These are phyloP conservation scores for Sternarchorhynchus goeldii DNA, from an alignment of 2,797 vertebrate species.

Conservation along the genomic window DNA sequence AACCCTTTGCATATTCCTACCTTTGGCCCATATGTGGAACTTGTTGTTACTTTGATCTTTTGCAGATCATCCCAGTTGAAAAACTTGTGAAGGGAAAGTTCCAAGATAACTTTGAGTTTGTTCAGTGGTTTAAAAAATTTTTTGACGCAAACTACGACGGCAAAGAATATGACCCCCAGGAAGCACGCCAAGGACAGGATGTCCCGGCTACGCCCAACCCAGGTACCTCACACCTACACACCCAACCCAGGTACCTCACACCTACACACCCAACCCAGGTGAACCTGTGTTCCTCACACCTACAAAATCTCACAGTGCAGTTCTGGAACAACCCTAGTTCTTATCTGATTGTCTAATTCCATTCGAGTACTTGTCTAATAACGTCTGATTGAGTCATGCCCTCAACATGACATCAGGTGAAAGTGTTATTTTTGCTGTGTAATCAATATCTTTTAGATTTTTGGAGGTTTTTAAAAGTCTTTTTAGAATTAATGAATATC, in stretches of 20 bases:
- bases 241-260: constrained; percentile 86
- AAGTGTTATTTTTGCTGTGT: too few relatives aligned
- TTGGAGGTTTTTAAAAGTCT: too few relatives aligned
- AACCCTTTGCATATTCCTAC: too few relatives aligned
- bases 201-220: constrained; percentile 80
- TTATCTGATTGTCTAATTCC: constrained; percentile 14
- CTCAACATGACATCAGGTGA: not conserved
- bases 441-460: too few relatives aligned
- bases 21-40: too few relatives aligned
- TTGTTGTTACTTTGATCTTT: constrained; percentile 33
- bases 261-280: constrained; percentile 87
- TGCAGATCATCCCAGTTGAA: constrained; percentile 94
- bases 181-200: constrained; percentile 88
- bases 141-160: constrained; percentile 97
- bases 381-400: not conserved
- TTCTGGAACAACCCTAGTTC: not conserved
- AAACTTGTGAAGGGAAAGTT: constrained; percentile 93
- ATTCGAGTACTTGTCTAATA: not conserved
- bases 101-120: constrained; percentile 98
- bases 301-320: constrained; percentile 75
- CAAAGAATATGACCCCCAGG: constrained; percentile 92
- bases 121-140: constrained; percentile 98
- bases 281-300: constrained; percentile 86
- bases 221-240: constrained; percentile 89
- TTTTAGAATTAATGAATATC: too few relatives aligned